phyloP scores from a whole-genome alignment of 1,140 invertebrate species.

The Brachionus koreanus region DNA sequence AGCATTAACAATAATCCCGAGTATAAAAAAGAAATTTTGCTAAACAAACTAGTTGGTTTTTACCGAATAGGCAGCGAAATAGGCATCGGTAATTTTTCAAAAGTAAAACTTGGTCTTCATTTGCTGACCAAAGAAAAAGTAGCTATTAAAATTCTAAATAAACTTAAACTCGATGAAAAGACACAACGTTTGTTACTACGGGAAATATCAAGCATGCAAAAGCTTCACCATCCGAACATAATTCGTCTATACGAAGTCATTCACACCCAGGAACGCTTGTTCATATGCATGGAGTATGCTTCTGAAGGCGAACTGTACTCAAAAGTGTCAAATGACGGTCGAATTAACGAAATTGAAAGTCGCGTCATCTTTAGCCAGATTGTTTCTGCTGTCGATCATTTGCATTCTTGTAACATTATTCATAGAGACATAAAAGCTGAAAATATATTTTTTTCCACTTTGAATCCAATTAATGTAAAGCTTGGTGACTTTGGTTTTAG shows the following conservation, averaged over 20 bases:
- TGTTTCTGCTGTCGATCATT: conserved; percentile 73
- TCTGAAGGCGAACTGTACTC: conserved; percentile 78
- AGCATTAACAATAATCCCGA: conserved; percentile 23
- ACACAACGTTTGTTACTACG: conserved; percentile 71
- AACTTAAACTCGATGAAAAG: conserved; percentile 73
- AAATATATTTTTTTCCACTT: conserved; percentile 68
- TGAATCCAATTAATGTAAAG: conserved; percentile 60
- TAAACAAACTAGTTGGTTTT: conserved; percentile 63
- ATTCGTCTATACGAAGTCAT: conserved; percentile 65
- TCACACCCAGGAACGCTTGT: conserved; percentile 74
- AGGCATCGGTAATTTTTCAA: conserved; percentile 81
- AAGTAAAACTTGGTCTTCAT: conserved; percentile 73
- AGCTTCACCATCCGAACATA: conserved; percentile 74
- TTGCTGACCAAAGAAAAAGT: conserved; percentile 66
- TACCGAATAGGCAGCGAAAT: conserved; percentile 69
- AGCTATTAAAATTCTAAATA: conserved; percentile 82
- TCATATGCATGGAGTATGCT: conserved; percentile 79
- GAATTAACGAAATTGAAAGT: conserved; percentile 69
- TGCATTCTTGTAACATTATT: conserved; percentile 73
- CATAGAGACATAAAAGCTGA: conserved; percentile 84
- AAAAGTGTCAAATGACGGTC: conserved; percentile 73
- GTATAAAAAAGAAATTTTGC: conserved; percentile 43
- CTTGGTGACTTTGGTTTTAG: conserved; percentile 79
- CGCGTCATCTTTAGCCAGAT: conserved; percentile 73
- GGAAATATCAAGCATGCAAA: conserved; percentile 75